Evolutionary conservation across 1,140 invertebrate species (phyloP), one percentile per base, ranked within the genome.

Genomic region (Drosophila elegans): DNA sequence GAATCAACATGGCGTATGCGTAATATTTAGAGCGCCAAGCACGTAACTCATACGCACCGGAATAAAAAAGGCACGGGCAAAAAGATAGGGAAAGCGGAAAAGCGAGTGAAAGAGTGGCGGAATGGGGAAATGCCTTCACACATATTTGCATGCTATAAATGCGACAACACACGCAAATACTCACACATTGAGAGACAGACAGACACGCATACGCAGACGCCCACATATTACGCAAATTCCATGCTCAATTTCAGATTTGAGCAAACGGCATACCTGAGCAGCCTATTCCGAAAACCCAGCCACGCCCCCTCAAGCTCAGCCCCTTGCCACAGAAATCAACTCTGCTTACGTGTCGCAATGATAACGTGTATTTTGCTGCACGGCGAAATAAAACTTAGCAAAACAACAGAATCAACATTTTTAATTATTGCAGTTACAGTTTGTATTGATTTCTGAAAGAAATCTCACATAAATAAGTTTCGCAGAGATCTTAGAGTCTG

Each of bases 221-320:
- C 76, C 55, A 78, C 74, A 73, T 78, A 78, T 78, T 78, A 78
- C 76, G 67, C 75, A 78, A 78, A 78, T 78, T 78, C 76, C 76
- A 78, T 78, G 74, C 76, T 78, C 76, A 78, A 78, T 78, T 78
- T 78, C 74, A 78, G 76, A 78, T 78, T 78, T 78, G 74, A 78
- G 74, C 74, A 77, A 77, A 78, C 75, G 74, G 75, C 74, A 78
- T 78, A 78, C 76, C 76, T 78, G 75, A 73, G 67, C 54, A 78
- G 57, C 68, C 72, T 74, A 73, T 74, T 55, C 51, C 32, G 51
- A 51, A 48, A 46, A 62, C 29, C 32, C 32, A 51, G 56, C 11
- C 71, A 55, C 29, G 53, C 48, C 48, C 34, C 38, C 16, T 6
- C n/a, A 34, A 49, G 39, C n/a, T 36, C 9, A 25, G 53, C 60